These are phyloP conservation scores for Heliothis subflexa DNA, from an alignment of 1,140 invertebrate species.

Conservation along the genomic window DNA sequence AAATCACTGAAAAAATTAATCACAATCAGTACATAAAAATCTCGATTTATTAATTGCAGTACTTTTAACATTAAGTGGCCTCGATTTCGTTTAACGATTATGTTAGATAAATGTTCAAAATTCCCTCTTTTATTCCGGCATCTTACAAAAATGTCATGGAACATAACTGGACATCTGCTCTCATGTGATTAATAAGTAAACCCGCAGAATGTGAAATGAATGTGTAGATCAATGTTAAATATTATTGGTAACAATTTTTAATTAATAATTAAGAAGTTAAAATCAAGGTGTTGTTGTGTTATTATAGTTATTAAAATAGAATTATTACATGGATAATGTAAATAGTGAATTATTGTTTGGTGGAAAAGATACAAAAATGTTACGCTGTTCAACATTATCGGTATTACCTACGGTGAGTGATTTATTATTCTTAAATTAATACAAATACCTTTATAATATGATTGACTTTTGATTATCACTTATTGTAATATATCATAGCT, in stretches of 20 bases:
- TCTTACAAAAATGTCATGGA: conserved; percentile 51
- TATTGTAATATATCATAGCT: background rate
- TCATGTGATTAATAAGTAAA: conserved; percentile 55
- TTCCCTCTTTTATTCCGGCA: conserved; percentile 14
- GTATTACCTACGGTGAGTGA: conserved; percentile 26
- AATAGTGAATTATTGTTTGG: conserved; percentile 27
- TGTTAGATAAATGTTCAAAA: conserved; percentile 1
- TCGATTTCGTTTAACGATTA: conserved; percentile 1
- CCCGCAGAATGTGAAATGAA: conserved; percentile 27
- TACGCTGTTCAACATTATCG: conserved; percentile 23
- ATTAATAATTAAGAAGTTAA: conserved; percentile 11
- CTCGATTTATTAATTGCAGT: conserved; percentile 5
- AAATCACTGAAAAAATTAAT: conserved; percentile 52
- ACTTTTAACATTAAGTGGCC: background rate
- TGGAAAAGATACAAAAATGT: conserved; percentile 29
- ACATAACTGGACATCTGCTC: conserved; percentile 52
- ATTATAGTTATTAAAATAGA: conserved; percentile 31
- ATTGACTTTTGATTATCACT: background rate
- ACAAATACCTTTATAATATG: too few relatives aligned
- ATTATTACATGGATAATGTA: conserved; percentile 26
- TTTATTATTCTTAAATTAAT: too few relatives aligned
- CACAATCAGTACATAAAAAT: conserved; percentile 24
- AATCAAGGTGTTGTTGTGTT: conserved; percentile 28
- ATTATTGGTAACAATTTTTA: conserved; percentile 14
- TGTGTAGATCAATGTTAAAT: conserved; percentile 30